Conservation (phyloP, 2,888 invertebrate genomes). For the Drosophila longiperda region DNA sequence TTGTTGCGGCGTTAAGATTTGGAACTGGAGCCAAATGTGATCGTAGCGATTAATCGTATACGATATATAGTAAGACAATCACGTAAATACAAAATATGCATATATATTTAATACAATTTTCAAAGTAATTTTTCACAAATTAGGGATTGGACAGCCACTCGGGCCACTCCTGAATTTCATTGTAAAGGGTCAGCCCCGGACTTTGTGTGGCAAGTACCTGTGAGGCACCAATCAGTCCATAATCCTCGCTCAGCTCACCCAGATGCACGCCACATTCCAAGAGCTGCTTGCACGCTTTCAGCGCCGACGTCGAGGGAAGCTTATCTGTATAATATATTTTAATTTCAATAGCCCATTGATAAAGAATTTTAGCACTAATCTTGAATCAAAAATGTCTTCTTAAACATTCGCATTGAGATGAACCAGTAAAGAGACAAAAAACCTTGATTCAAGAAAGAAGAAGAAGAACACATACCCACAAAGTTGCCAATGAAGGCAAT, state of each 20-base stretch:
- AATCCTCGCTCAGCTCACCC: conserved; percentile 84
- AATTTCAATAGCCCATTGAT: background rate
- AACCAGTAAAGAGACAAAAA: background rate
- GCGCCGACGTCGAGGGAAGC: conserved; percentile 82
- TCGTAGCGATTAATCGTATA: conserved; percentile 2
- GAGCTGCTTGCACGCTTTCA: conserved; percentile 84
- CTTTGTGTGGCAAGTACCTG: conserved; percentile 85
- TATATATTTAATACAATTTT: background rate
- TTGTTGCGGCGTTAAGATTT: background rate
- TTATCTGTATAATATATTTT: conserved; percentile 75
- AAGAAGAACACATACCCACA: conserved; percentile 84
- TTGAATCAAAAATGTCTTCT: background rate
- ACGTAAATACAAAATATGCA: background rate
- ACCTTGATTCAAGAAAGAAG: background rate
- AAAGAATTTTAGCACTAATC: background rate
- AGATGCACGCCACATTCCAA: conserved; percentile 85
- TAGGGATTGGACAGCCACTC: conserved; percentile 80
- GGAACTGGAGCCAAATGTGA: background rate
- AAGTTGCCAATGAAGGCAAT: conserved; percentile 87
- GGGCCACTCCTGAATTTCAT: conserved; percentile 86
- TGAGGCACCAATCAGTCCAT: conserved; percentile 85
- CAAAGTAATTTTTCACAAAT: background rate
- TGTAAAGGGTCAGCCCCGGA: conserved; percentile 85
- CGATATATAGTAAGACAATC: background rate
- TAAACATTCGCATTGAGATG: background rate